Base-by-base conservation (phyloP, 1,140 invertebrate species). In the Phenacoccus solenopsis region DNA sequence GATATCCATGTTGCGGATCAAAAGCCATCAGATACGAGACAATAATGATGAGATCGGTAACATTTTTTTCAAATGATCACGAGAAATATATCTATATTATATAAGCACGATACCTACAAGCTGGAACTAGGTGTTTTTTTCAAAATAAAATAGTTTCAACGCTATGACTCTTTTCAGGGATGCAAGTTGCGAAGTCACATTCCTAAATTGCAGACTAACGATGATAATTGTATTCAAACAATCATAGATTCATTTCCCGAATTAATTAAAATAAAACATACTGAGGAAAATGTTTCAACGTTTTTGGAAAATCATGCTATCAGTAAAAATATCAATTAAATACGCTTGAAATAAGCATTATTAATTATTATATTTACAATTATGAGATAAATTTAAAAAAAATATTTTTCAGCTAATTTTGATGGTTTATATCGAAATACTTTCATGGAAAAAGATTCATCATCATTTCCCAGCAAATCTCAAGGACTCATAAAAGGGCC, bases 1-100 rank as follows among this genome's bases (percentile, higher is more conserved):
- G 68, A 5, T 71, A 69, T 61, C 67, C 70, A 0, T 71, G 70
- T 24, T 71, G 70, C 28, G 70, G 70, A 0, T 28, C 56, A 27
- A 59, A 25, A 64, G 56, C 70, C 7, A 69, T 71, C 13, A 49
- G 38, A 71, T 71, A 61, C 28, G 28, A 71, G 38, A 16, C 56
- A 0, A 35, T 71, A 0, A 49, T 61, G 68, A 71, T 61, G 68
- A 35, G 35, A 5, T 61, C 59, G 13, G 70, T 71, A 71, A 64
- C 13, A 25, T 25, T 64, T 24, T 24, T 1, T 3, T 25, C 16
- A 64, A 25, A 24, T 22, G 56, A 10, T n/a, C 9, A 10, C 9
- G 9, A 38, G 9, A 38, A 38, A n/a, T 38, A 38, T 38, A 38
- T 9, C 32, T 38, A 38, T n/a, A 9, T 38, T 10, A 38, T 38